Evolutionary conservation across 2,888 invertebrate species (phyloP).

Genomic region (Salpingus planirostris): DNA sequence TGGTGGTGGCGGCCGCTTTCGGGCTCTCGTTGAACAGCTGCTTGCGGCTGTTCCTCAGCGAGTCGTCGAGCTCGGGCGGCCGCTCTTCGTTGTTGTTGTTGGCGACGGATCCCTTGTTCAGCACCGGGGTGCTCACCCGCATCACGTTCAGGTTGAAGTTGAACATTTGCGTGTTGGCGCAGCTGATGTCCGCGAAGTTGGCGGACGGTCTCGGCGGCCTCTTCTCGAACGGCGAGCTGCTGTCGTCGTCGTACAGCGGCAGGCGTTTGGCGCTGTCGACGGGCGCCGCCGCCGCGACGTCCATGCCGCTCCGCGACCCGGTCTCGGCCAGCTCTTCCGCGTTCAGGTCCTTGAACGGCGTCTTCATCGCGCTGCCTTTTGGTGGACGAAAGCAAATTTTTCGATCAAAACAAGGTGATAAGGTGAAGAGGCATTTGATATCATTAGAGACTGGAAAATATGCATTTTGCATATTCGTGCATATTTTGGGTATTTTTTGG

Average conservation of each 20-base stretch:
- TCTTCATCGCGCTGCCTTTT: constrained; percentile 37
- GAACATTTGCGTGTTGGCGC: constrained; percentile 54
- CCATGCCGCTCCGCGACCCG: constrained; percentile 36
- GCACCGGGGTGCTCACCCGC: constrained; percentile 54
- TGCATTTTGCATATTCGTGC: too few relatives aligned
- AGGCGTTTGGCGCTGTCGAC: constrained; percentile 29
- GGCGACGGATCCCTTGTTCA: constrained; percentile 15
- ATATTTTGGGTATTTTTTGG: too few relatives aligned
- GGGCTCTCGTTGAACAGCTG: constrained; percentile 26
- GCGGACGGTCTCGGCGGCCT: constrained; percentile 7
- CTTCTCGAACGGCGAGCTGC: constrained; percentile 20
- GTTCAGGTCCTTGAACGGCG: constrained; percentile 35
- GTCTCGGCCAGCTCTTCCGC: constrained; percentile 39
- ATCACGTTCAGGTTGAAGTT: constrained; percentile 54
- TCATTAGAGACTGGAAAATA: too few relatives aligned
- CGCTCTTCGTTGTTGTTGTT: too few relatives aligned
- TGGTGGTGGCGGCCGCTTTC: not conserved
- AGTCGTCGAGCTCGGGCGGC: too few relatives aligned
- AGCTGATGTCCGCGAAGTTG: constrained; percentile 13
- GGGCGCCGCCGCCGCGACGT: constrained; percentile 34
- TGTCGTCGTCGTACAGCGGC: constrained; percentile 22
- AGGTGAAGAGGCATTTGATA: too few relatives aligned
- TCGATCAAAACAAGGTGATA: too few relatives aligned
- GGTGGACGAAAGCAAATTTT: too few relatives aligned
- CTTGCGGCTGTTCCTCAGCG: constrained; percentile 23